Evolutionary conservation across 1,140 invertebrate genomes (phyloP), one percentile per base, ranked within the genome.

Genomic region (Oppia nitens): DNA sequence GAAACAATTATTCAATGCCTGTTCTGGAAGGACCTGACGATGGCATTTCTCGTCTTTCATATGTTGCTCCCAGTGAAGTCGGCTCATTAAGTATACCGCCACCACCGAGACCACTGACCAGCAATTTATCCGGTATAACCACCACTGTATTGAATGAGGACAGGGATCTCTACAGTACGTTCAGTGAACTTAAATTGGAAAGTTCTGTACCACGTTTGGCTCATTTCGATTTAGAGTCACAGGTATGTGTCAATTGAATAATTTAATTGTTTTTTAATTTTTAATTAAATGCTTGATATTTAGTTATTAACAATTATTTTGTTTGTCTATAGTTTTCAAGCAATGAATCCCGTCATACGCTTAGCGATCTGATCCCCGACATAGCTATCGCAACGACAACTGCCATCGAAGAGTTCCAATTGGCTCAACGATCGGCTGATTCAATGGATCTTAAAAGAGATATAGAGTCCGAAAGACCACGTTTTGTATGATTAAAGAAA

Each of bases 101-200:
- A 40, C 56, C 56, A 24, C 56, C 56, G 17, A 45, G 56, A 29
- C 56, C 56, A 1, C 12, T 2, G 29, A 24, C 56, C 2, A 27
- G 47, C 12, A 27, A 48, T 50, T 20, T 11, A 1, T 4, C 25
- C 9, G 9, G 40, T 11, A n/a, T 32, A 26, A n/a, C 2, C 6
- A 54, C 4, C 49, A 51, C 1, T 53, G 27, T 14, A 26, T 3
- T n/a, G 4, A 26, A 14, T 50, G 12, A 52, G 12, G 23, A 27
- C 27, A 48, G 56, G 27, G 56, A 57, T 57, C 56, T 47, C 14
- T 57, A 48, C n/a, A 57, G 56, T 50, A 49, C 48, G 23, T 6
- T 26, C 11, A 57, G 56, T 52, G 56, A 57, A 57, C 12, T 57
- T 14, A 50, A 52, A 52, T n/a, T 57, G 12, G 56, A 57, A 57